Evolutionary conservation across 2,113 vertebrate species (phyloP).

Genomic region (Notarius lentiginosus): DNA sequence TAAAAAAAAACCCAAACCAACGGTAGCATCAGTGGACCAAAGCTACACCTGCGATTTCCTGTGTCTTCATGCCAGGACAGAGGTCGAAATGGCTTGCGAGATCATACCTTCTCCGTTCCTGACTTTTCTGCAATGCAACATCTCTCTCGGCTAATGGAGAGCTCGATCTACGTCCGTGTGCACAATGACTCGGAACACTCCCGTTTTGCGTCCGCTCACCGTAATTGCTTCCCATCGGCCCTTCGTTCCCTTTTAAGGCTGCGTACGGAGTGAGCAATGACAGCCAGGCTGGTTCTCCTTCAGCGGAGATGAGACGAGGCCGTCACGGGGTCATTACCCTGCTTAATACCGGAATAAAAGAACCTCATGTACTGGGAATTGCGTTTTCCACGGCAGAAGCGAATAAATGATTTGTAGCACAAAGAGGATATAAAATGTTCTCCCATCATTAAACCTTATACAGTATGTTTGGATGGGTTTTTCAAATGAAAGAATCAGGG

Average conservation of each 20-base stretch:
- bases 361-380: background rate
- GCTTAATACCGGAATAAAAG: background rate
- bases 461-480: background rate
- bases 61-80: background rate
- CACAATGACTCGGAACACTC: conserved; percentile 38
- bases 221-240: conserved; percentile 32
- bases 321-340: background rate
- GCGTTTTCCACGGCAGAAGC: background rate
- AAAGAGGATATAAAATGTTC: background rate
- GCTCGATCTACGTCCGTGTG: conserved; percentile 11
- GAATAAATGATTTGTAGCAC: background rate
- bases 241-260: conserved; percentile 30
- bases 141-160: conserved; percentile 14
- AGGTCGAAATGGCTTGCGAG: background rate
- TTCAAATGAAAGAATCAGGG: background rate
- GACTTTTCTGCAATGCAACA: background rate
- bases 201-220: conserved; percentile 15
- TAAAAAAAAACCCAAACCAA: background rate
- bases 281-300: conserved; percentile 26
- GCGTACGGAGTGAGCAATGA: conserved; percentile 9
- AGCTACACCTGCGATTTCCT: background rate
- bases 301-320: conserved; percentile 9
- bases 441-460: background rate
- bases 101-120: background rate
- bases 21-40: background rate